A percentile compares a stretch with the other conserved stretches of the same genome.
These are phyloP conservation scores for Cochlearius cochlearius DNA, from an alignment of 2,113 vertebrate genomes.

Conservation along the genomic window DNA sequence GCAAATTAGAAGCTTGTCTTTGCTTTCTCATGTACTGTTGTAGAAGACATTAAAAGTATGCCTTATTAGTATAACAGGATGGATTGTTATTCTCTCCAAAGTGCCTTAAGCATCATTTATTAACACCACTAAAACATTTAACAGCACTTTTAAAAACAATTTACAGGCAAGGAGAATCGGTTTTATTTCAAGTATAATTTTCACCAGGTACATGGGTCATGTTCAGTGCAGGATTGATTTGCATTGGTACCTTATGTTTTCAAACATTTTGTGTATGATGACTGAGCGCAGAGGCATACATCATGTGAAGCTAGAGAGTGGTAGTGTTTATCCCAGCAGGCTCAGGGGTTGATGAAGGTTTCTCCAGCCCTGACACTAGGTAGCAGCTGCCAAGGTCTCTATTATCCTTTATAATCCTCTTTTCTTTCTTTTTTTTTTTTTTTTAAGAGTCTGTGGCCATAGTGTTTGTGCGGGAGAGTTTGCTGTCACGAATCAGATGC, in stretches of 20 bases:
- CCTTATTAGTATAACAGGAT: background rate
- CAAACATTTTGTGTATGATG: background rate
- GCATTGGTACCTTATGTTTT: background rate
- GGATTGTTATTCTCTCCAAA: background rate
- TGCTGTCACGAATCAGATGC: background rate
- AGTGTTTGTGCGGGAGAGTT: background rate
- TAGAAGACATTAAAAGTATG: background rate
- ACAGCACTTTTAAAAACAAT: background rate
- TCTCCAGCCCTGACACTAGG: background rate
- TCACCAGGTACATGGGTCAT: background rate
- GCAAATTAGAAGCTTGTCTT: constrained; percentile 1
- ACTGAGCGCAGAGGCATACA: background rate
- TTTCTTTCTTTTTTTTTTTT: no score
- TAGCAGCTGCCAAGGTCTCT: background rate
- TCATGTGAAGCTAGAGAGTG: background rate
- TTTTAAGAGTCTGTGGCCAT: background rate
- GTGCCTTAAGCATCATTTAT: constrained; percentile 9
- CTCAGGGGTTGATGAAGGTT: background rate
- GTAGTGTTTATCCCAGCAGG: background rate
- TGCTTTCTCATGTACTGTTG: background rate
- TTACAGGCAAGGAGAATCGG: background rate
- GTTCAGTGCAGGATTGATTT: background rate
- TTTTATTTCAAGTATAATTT: background rate
- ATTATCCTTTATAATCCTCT: background rate
- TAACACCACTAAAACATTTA: background rate